phyloP scores from a whole-genome alignment of 2,113 vertebrate genomes.

The Corythoichthys intestinalis region DNA sequence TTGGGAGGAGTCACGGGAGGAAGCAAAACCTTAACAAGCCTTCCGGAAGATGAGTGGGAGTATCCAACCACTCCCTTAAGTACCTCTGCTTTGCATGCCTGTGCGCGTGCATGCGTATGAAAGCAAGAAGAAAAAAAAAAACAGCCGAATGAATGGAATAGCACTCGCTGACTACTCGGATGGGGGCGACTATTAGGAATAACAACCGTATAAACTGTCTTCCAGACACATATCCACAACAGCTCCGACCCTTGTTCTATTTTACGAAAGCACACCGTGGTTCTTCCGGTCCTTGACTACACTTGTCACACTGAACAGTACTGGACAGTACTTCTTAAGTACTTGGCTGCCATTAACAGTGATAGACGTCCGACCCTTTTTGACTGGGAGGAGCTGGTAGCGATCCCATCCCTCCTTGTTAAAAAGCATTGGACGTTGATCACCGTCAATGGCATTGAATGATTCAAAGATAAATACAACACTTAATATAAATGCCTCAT shows the following conservation, averaged over 20 bases:
- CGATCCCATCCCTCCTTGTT: too few species aligned
- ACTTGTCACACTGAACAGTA: neutral
- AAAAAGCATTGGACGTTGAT: too few species aligned
- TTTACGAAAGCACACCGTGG: constrained; percentile 42
- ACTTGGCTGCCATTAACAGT: too few species aligned
- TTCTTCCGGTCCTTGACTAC: constrained; percentile 15
- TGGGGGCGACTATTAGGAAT: constrained; percentile 64
- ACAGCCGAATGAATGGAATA: constrained; percentile 64
- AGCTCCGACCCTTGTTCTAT: constrained; percentile 32
- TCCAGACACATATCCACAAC: constrained; percentile 64
- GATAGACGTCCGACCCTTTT: too few species aligned
- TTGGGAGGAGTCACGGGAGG: constrained; percentile 66
- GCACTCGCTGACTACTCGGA: constrained; percentile 53
- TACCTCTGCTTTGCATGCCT: constrained; percentile 56
- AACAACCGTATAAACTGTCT: constrained; percentile 70
- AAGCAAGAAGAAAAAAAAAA: constrained; percentile 16
- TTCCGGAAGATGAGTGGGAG: constrained; percentile 71
- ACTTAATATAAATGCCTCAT: too few species aligned
- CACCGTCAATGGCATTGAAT: too few species aligned
- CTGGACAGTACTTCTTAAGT: constrained; percentile 1
- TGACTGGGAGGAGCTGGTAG: too few species aligned
- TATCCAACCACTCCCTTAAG: constrained; percentile 72
- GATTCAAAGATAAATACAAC: too few species aligned
- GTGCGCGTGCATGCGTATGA: constrained; percentile 38
- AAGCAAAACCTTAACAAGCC: constrained; percentile 72